Evolutionary conservation across 2,888 invertebrate genomes (phyloP).

Genomic region (Saturnia pavonia): DNA sequence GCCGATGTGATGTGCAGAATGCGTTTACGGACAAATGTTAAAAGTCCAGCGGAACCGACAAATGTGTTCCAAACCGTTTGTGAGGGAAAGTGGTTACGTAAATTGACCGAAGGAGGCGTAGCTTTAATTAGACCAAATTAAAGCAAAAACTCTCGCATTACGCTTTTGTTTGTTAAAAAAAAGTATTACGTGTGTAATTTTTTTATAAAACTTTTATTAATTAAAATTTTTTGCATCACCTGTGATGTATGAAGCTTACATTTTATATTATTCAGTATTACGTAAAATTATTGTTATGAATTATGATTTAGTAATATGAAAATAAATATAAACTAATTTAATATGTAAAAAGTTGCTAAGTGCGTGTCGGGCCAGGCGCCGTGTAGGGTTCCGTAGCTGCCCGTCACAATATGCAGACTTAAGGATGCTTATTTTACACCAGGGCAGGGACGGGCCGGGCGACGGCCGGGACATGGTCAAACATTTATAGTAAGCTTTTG

Average conservation of each 20-base stretch:
- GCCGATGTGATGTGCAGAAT: background rate
- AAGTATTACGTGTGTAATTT: background rate
- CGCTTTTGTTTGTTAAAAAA: conserved; percentile 1
- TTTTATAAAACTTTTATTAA: background rate
- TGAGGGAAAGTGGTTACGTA: conserved; percentile 7
- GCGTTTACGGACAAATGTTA: background rate
- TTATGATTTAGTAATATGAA: no score
- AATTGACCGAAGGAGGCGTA: background rate
- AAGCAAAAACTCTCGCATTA: background rate
- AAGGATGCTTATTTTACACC: no score
- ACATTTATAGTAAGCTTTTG: no score
- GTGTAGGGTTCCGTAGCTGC: no score
- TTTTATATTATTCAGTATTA: background rate
- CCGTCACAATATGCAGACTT: no score
- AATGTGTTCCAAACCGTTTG: background rate
- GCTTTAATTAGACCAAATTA: conserved; percentile 1
- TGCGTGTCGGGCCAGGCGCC: no score
- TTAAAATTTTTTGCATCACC: conserved; percentile 1
- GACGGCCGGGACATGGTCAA: no score
- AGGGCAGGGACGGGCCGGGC: no score
- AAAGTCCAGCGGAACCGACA: background rate
- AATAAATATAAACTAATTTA: no score
- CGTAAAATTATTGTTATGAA: background rate
- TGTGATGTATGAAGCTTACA: background rate
- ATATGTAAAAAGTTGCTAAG: no score